Evolutionary conservation across 2,888 invertebrate species (phyloP).

Genomic region (Drosophila helvetica): DNA sequence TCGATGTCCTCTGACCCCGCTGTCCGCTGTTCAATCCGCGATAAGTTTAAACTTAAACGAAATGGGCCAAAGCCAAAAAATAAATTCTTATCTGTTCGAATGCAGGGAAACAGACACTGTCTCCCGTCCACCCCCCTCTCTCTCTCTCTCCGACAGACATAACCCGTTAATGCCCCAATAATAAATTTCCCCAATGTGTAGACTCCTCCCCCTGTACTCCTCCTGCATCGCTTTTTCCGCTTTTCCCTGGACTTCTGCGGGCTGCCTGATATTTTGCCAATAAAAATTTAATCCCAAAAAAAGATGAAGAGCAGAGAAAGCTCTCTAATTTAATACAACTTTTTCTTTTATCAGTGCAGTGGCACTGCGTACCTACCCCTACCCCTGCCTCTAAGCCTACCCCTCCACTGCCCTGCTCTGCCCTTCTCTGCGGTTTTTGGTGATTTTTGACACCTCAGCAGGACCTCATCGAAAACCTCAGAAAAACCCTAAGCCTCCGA

Average conservation of each 20-base stretch:
- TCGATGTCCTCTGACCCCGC: slow-evolving; percentile 5
- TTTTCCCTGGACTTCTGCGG: slow-evolving; percentile 23
- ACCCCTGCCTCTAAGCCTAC: neutral
- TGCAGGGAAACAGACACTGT: slow-evolving; percentile 37
- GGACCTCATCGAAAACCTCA: slow-evolving; percentile 7
- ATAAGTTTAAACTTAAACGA: slow-evolving; percentile 40
- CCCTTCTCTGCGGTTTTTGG: slow-evolving; percentile 57
- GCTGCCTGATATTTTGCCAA: slow-evolving; percentile 73
- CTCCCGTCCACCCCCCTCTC: neutral
- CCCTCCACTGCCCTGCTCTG: neutral
- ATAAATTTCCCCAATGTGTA: slow-evolving; percentile 58
- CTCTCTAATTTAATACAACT: slow-evolving; percentile 66
- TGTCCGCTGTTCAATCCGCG: slow-evolving; percentile 39
- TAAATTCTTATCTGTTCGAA: slow-evolving; percentile 37
- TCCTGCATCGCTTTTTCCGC: neutral
- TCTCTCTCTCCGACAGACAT: slow-evolving; percentile 32
- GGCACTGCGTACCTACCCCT: slow-evolving; percentile 36
- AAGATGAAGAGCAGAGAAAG: slow-evolving; percentile 26
- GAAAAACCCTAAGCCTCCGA: slow-evolving; percentile 15
- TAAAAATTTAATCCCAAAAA: slow-evolving; percentile 76
- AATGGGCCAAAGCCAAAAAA: slow-evolving; percentile 40
- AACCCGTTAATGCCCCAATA: slow-evolving; percentile 74
- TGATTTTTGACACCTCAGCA: slow-evolving; percentile 67
- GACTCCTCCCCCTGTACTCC: neutral
- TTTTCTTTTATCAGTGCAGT: slow-evolving; percentile 46